Evolutionary conservation across 2,888 invertebrate species (phyloP), one percentile per base, ranked within the genome.

Genomic region (Rhagophthalmus giganteus): DNA sequence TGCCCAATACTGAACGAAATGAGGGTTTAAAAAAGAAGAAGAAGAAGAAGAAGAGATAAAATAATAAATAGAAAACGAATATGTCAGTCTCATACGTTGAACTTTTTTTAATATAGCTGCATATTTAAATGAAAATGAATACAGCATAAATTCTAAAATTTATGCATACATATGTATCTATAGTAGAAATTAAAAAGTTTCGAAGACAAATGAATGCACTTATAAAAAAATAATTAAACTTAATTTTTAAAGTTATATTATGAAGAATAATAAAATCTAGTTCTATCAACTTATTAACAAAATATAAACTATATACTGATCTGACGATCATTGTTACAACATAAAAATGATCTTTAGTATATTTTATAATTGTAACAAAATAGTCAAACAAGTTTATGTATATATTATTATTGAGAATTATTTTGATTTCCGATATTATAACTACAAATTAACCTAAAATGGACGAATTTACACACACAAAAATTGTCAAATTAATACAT

Each of bases 391-490:
- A 45, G 45, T 45, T 38, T 38, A 50, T n/a, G 31, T 28, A 51
- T 46, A 52, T 47, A 41, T 52, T 52, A 52, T 52, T 47, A 47
- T 52, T 33, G 46, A 47, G 47, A 53, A 35, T 42, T 53, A 53
- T 53, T 53, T 48, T 53, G 53, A 57, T 54, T 59, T 58, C 55
- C 55, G 57, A 51, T 54, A 55, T 57, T 55, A 57, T 38, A 55
- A 53, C 55, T 60, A 61, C 46, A 49, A 47, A 54, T 54, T 46
- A 57, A 57, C 58, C 54, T 45, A 54, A 59, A 61, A 51, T 61
- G 61, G 61, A 61, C 60, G 60, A 61, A 61, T 55, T 53, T 25
- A 49, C 57, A 51, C 40, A 32, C 40, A 33, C 48, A 51, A 52
- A 41, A 47, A 12, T 26, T 34, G 30, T 32, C 39, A 40, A 41